These are phyloP conservation scores for Psammodynastes pulverulentus DNA, from an alignment of 2,113 vertebrate species.

Conservation along the genomic window DNA sequence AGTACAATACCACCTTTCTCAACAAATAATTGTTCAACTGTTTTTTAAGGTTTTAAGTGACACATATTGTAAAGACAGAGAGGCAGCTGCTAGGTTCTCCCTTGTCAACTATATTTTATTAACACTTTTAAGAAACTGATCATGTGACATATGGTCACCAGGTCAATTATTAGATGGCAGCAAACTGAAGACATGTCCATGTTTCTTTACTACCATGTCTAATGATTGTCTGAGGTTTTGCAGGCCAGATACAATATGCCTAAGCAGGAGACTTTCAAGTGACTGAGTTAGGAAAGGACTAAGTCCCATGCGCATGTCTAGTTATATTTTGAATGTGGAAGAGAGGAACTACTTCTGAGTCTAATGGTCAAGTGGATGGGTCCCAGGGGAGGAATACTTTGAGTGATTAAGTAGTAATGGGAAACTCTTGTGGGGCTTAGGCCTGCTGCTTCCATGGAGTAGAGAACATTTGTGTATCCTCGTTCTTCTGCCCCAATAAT, in stretches of 20 bases:
- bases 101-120: neutral
- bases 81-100: neutral
- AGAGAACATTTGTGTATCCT: neutral
- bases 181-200: neutral
- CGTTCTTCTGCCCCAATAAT: neutral
- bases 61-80: neutral
- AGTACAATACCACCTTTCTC: neutral
- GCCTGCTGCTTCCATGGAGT: neutral
- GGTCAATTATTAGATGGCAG: neutral
- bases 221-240: neutral
- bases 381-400: neutral
- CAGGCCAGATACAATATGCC: neutral
- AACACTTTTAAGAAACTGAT: neutral
- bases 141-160: neutral
- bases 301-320: neutral
- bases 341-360: neutral
- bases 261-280: neutral
- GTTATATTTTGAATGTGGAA: neutral
- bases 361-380: neutral
- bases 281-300: neutral
- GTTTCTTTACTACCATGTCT: neutral
- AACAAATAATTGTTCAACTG: neutral
- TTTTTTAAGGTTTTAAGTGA: neutral
- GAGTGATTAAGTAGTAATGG: neutral
- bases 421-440: neutral